phyloP scores from a whole-genome alignment of 2,797 vertebrate species.

The Eurystomus glaucurus region DNA sequence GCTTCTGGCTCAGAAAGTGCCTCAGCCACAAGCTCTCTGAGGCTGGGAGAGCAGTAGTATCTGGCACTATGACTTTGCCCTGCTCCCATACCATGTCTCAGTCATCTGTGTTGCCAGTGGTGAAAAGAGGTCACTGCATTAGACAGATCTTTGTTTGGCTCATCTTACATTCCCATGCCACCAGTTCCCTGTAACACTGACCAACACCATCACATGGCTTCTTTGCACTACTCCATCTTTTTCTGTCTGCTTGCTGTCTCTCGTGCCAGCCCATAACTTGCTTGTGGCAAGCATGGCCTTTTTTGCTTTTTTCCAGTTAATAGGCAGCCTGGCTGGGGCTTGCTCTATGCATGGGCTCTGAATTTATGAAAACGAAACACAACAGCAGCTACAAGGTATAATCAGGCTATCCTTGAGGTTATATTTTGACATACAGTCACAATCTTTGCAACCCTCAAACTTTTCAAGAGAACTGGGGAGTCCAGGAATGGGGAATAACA shows the following conservation, averaged over 20 bases:
- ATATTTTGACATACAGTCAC: neutral
- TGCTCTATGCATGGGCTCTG: neutral
- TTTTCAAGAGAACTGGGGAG: neutral
- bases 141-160: neutral
- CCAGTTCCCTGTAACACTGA: neutral
- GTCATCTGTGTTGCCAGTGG: neutral
- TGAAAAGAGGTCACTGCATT: neutral
- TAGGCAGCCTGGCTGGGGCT: neutral
- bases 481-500: neutral
- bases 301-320: neutral
- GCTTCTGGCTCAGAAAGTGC: neutral
- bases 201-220: accelerated
- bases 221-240: neutral
- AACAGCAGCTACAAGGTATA: neutral
- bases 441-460: neutral
- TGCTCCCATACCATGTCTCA: neutral
- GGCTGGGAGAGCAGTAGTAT: neutral
- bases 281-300: neutral
- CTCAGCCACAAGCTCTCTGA: accelerated
- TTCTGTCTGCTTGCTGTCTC: neutral
- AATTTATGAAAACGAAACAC: neutral
- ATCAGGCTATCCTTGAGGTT: neutral
- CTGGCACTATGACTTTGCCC: accelerated
- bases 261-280: accelerated
- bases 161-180: accelerated